Base-by-base conservation (phyloP, 2,113 vertebrate genomes). In the Thunnus maccoyii region DNA sequence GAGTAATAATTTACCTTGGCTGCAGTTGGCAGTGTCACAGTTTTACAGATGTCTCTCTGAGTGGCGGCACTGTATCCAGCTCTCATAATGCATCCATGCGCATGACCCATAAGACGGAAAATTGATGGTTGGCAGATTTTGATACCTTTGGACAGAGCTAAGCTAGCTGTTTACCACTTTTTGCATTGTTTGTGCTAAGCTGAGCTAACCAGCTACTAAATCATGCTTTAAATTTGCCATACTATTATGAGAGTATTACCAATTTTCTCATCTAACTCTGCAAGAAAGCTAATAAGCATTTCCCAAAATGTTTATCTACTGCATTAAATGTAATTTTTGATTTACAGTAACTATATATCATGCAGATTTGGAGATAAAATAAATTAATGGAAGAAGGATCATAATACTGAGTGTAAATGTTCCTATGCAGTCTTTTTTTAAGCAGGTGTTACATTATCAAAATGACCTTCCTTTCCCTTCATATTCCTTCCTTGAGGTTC, bases 401-500 rank as follows among this genome's bases (percentile, higher is more conserved):
- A 20, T 27, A n/a, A 4, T 12, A 2, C 62, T 47, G 30, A 18
- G 30, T 69, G 48, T 48, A 10, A 80, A 30, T 64, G 32, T 57
- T 16, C n/a, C 32, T 22, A 52, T 47, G 22, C 58, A 44, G 46
- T 65, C 13, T 32, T 10, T n/a, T 20, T 48, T 61, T 65, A 55
- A 85, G 41, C 51, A 76, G 20, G 22, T 66, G 56, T 60, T 76
- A 14, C 58, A 41, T 36, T 32, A 64, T 62, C 36, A 63, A 30
- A 66, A 57, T 61, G 20, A 74, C 77, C 76, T 83, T 78, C 47
- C 52, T 6, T 36, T 55, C 5, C 63, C 25, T 46, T 17, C 14
- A 48, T 30, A 63, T 72, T 65, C 48, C 58, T 14, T 77, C 22
- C 15, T 50, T 58, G 6, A 61, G 18, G 44, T 55, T 75, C 25